Evolutionary conservation across 2,888 invertebrate genomes (phyloP).

Genomic region (Trichopoda pennipes): DNA sequence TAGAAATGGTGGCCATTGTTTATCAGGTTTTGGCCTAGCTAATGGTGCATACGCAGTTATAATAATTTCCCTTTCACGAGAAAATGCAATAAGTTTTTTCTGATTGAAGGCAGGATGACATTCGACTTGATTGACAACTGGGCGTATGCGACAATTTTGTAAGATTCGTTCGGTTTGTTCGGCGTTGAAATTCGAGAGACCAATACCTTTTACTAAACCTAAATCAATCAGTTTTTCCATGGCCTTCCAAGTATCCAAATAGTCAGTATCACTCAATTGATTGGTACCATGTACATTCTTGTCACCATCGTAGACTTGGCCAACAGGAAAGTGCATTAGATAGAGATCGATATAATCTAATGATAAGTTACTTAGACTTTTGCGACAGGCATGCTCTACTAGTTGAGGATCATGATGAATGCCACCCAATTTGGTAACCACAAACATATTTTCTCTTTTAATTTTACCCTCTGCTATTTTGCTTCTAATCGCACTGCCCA

Average conservation of each 20-base stretch:
- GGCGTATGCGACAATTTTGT: constrained; percentile 76
- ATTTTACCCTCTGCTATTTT: constrained; percentile 80
- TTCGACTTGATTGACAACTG: constrained; percentile 79
- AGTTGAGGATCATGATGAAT: constrained; percentile 85
- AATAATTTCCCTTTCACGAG: constrained; percentile 84
- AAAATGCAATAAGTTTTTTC: constrained; percentile 85
- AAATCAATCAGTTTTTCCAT: constrained; percentile 79
- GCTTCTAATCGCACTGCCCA: constrained; percentile 80
- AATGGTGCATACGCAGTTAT: constrained; percentile 88
- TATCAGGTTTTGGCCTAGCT: constrained; percentile 84
- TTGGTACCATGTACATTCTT: constrained; percentile 77
- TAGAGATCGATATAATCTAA: constrained; percentile 90
- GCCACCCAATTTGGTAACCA: constrained; percentile 78
- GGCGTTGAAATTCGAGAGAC: constrained; percentile 79
- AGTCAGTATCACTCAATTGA: constrained; percentile 77
- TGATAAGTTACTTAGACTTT: constrained; percentile 84
- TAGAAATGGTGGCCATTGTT: constrained; percentile 81
- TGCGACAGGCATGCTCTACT: constrained; percentile 85
- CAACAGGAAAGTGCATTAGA: constrained; percentile 91
- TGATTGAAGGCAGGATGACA: constrained; percentile 80
- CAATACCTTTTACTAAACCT: constrained; percentile 77
- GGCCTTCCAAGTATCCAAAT: constrained; percentile 78
- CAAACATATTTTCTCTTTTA: constrained; percentile 79
- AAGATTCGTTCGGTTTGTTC: constrained; percentile 77
- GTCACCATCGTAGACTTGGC: constrained; percentile 83